Conservation (phyloP, 2,797 vertebrate genomes). For the Anguilla obscura region DNA sequence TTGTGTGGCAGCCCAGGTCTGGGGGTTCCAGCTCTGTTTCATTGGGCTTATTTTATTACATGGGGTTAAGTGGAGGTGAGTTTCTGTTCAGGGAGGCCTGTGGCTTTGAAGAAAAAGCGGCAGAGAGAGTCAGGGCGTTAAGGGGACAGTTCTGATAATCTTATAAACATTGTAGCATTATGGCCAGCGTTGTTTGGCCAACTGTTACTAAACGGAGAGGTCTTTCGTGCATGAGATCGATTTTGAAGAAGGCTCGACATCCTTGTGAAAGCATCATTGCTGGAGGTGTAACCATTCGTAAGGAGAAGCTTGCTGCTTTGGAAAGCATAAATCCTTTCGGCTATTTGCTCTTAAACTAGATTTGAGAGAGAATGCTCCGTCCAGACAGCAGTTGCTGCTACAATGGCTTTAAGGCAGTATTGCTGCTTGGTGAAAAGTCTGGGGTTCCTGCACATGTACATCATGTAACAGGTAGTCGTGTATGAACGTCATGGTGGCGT, state of each 20-base stretch:
- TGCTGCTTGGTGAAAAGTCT: background rate
- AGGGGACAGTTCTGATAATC: conserved; percentile 7
- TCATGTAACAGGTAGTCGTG: background rate
- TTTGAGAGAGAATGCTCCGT: background rate
- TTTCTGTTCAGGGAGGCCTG: background rate
- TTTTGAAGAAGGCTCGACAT: background rate
- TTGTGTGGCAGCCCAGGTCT: conserved; percentile 21
- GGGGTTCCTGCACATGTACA: background rate
- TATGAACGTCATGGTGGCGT: background rate
- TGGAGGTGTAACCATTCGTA: background rate
- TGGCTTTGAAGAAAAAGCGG: background rate
- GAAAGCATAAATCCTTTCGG: background rate
- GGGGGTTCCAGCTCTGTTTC: conserved; percentile 12
- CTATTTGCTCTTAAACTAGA: background rate
- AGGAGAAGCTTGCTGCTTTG: background rate
- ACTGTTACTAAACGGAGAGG: background rate
- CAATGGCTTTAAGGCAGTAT: background rate
- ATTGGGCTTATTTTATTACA: conserved; percentile 20
- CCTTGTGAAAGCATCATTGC: background rate
- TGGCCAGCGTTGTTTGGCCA: background rate
- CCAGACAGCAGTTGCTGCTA: background rate
- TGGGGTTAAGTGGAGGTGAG: background rate
- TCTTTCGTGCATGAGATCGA: background rate
- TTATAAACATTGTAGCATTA: background rate
- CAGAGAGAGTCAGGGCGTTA: background rate